These are phyloP conservation scores for Armadillidium nasatum DNA, from an alignment of 1,140 invertebrate species.

Conservation along the genomic window DNA sequence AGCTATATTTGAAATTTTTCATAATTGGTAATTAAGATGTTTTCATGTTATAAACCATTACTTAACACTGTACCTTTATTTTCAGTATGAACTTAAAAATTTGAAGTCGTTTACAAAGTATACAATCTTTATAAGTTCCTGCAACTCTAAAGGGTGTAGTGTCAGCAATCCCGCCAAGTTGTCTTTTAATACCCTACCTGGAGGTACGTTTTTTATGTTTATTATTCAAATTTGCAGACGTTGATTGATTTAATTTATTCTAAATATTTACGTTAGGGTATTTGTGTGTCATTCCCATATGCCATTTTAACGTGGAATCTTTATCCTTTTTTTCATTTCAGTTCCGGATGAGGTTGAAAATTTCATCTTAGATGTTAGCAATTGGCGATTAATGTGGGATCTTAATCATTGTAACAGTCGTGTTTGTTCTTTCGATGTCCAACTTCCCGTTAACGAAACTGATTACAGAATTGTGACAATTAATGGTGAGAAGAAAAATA, in stretches of 20 bases:
- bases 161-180: background rate
- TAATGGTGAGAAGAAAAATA: background rate
- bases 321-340: background rate
- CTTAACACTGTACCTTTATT: background rate
- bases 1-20: no score
- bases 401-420: background rate
- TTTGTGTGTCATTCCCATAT: background rate
- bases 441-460: background rate
- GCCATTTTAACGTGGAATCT: background rate
- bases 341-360: background rate
- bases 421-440: background rate
- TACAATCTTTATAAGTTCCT: background rate
- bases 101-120: background rate
- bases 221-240: background rate
- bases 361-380: constrained; percentile 5
- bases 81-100: background rate
- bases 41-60: background rate
- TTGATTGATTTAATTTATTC: background rate
- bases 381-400: background rate
- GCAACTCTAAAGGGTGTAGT: background rate
- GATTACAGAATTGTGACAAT: background rate
- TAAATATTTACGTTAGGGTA: background rate
- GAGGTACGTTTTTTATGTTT: background rate
- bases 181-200: background rate
- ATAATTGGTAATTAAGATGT: no score